These are phyloP conservation scores for Antidorcas marsupialis DNA, from an alignment of 2,113 vertebrate genomes.

Conservation along the genomic window DNA sequence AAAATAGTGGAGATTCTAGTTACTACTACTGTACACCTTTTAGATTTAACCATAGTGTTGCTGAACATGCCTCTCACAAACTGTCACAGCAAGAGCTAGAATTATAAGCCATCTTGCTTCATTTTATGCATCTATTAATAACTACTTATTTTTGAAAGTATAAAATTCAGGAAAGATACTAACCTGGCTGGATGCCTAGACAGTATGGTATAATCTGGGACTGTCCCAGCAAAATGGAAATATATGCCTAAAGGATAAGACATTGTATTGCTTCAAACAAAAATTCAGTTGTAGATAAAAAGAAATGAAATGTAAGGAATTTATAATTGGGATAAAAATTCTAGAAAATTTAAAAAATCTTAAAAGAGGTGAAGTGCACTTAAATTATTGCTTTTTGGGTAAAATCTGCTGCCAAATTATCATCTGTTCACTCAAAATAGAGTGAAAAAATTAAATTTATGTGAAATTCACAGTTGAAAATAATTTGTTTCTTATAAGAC, in stretches of 20 bases:
- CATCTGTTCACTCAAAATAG: slow-evolving; percentile 65
- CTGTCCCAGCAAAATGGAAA: not conserved
- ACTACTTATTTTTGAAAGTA: not conserved
- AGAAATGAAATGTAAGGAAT: slow-evolving; percentile 49
- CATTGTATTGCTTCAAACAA: slow-evolving; percentile 36
- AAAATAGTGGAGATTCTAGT: not conserved
- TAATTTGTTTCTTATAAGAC: slow-evolving; percentile 56
- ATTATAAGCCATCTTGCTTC: not conserved
- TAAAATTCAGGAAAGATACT: not conserved
- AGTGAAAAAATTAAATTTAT: slow-evolving; percentile 60
- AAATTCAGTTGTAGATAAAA: slow-evolving; percentile 28
- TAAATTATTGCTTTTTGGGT: slow-evolving; percentile 6
- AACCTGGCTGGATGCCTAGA: not conserved
- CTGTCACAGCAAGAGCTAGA: not conserved
- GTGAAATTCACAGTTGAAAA: slow-evolving; percentile 63
- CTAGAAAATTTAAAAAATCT: slow-evolving; percentile 17
- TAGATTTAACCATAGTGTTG: not conserved
- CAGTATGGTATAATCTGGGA: not conserved
- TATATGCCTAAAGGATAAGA: not conserved
- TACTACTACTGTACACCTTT: not conserved
- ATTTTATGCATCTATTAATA: not conserved
- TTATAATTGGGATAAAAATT: slow-evolving; percentile 52
- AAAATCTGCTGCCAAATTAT: slow-evolving; percentile 53
- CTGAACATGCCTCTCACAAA: not conserved
- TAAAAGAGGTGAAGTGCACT: slow-evolving; percentile 37